Base-by-base conservation (phyloP, 2,888 invertebrate species). In the Quadroppia sp. region DNA sequence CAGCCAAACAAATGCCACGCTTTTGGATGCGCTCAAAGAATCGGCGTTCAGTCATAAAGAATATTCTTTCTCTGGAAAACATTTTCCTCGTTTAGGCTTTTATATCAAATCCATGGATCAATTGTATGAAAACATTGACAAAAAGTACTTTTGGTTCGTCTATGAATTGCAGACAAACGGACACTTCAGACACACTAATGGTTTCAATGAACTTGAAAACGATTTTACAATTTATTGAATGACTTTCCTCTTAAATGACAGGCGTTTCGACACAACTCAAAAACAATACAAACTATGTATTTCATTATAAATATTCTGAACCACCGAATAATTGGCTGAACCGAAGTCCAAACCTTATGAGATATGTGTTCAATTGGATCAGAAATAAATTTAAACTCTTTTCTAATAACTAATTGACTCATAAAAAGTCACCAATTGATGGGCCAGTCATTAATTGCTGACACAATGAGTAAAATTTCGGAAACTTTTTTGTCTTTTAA, bases 401-500 rank as follows among this genome's bases (percentile, higher is more conserved):
- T 95, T 92, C 96, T 96, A 97, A 86, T 97, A 96, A 86, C 96
- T 90, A n/a, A n/a, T n/a, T n/a, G n/a, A n/a, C n/a, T n/a, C n/a
- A n/a, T n/a, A n/a, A n/a, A n/a, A n/a, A n/a, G n/a, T n/a, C n/a
- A n/a, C n/a, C n/a, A n/a, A n/a, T n/a, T n/a, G n/a, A n/a, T n/a
- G n/a, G n/a, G n/a, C n/a, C n/a, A n/a, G n/a, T n/a, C n/a, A n/a
- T n/a, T n/a, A n/a, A n/a, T n/a, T n/a, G n/a, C n/a, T n/a, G n/a
- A n/a, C n/a, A n/a, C n/a, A n/a, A n/a, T n/a, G n/a, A n/a, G n/a
- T n/a, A n/a, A n/a, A n/a, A n/a, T n/a, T n/a, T n/a, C n/a, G n/a
- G n/a, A n/a, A n/a, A n/a, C n/a, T n/a, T n/a, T n/a, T n/a, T n/a
- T n/a, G n/a, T n/a, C n/a, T n/a, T n/a, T n/a, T n/a, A n/a, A n/a